Percentiles rank a stretch among this genome's conserved stretches.
Conservation (phyloP, 2,888 invertebrate genomes). For the Drosophila quasianomalipes region DNA sequence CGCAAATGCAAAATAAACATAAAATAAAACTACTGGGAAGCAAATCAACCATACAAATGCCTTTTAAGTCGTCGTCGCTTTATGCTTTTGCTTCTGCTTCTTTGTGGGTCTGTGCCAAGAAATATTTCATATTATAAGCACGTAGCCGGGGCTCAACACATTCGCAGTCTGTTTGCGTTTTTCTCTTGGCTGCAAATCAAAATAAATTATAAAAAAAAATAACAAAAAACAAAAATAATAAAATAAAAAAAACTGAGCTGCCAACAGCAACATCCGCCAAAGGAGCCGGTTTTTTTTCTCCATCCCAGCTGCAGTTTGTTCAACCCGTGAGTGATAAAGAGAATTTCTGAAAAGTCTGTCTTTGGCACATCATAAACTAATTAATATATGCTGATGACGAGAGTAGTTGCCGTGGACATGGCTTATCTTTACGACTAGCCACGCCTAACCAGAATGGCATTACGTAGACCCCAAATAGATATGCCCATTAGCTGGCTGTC, state of each 20-base stretch:
- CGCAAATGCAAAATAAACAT: slow-evolving; percentile 40
- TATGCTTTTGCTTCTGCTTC: slow-evolving; percentile 16
- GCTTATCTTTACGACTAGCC: slow-evolving; percentile 38
- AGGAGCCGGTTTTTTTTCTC: slow-evolving; percentile 10
- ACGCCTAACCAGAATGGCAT: slow-evolving; percentile 34
- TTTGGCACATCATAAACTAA: slow-evolving; percentile 53
- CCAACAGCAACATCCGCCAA: slow-evolving; percentile 28
- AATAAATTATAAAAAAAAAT: slow-evolving; percentile 54
- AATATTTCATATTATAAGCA: slow-evolving; percentile 66
- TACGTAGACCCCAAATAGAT: slow-evolving; percentile 24
- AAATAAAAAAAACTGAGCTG: slow-evolving; percentile 47
- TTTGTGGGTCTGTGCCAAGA: slow-evolving; percentile 48
- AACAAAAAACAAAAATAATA: slow-evolving; percentile 39
- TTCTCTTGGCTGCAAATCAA: slow-evolving; percentile 54
- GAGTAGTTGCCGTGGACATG: neutral
- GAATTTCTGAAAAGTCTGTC: slow-evolving; percentile 22
- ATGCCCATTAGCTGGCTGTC: slow-evolving; percentile 36
- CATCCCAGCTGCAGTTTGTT: slow-evolving; percentile 35
- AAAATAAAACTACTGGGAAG: slow-evolving; percentile 42
- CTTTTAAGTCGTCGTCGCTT: slow-evolving; percentile 47
- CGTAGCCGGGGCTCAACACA: slow-evolving; percentile 61
- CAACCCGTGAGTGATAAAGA: slow-evolving; percentile 32
- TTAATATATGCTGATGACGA: slow-evolving; percentile 57
- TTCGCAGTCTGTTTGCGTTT: slow-evolving; percentile 42
- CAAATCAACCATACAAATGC: slow-evolving; percentile 63